Conservation (phyloP, 2,797 vertebrate genomes). For the Lepilemur ruficaudatus region DNA sequence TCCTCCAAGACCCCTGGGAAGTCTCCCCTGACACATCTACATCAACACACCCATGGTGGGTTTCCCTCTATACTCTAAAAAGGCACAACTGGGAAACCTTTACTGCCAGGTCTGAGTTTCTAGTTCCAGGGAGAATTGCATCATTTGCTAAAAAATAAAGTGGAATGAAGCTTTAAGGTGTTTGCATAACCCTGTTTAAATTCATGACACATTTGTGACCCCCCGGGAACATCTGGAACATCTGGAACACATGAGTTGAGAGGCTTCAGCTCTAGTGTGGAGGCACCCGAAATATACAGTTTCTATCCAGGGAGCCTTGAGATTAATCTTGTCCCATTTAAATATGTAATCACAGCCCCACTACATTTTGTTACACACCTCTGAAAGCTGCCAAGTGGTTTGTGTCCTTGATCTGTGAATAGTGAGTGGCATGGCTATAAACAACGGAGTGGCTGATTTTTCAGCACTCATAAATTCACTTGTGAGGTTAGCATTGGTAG, state of each 20-base stretch:
- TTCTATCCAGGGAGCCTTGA: neutral
- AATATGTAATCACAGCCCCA: neutral
- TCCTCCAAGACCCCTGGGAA: neutral
- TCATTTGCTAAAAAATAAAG: neutral
- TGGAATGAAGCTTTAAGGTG: constrained; percentile 4
- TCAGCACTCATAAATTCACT: neutral
- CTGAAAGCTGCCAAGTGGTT: neutral
- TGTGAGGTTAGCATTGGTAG: neutral
- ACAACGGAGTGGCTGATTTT: neutral
- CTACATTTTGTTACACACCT: neutral
- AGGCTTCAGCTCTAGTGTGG: neutral
- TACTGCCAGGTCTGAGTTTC: neutral
- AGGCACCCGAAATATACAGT: neutral
- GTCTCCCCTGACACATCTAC: neutral
- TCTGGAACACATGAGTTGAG: constrained; percentile 35
- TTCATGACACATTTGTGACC: constrained; percentile 1
- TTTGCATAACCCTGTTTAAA: constrained; percentile 32
- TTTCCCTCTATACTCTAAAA: neutral
- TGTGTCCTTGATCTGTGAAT: constrained; percentile 21
- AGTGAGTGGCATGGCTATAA: neutral
- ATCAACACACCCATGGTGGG: neutral
- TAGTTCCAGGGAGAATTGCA: neutral
- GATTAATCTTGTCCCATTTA: constrained; percentile 33
- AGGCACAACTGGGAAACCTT: neutral
- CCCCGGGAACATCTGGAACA: neutral